Evolutionary conservation across 2,113 vertebrate genomes (phyloP), one percentile per base, ranked within the genome.

Genomic region (Chitala chitala): DNA sequence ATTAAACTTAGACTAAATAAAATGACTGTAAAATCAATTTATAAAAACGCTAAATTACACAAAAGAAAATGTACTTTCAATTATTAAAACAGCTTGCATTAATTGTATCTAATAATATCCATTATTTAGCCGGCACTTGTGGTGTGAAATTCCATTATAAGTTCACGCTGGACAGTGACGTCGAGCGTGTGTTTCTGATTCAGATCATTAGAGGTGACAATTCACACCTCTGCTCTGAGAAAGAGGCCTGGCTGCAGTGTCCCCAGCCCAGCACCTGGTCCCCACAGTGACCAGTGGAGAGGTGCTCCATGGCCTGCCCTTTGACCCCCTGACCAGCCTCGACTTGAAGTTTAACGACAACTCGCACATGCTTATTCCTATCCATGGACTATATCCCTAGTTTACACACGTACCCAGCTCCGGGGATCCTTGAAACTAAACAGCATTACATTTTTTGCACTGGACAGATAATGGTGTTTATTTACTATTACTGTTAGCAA

Each of bases 141-240:
- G 40, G 66, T 48, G 74, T 75, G 65, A 75, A 70, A 75, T 58
- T 53, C 66, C 50, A 56, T 70, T 70, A 75, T 17, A 55, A 66
- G 29, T 59, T 70, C 65, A 75, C 65, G 20, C 74, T n/a, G 51
- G 22, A 68, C 51, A 29, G 64, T 33, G 64, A 31, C 65, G 17
- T 48, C 29, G 36, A 17, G 53, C 22, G 22, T 54, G 31, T 29
- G 26, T 15, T 38, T 36, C 6, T 65, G 22, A 68, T 66, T 58
- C 4, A 33, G 40, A 20, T 69, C 74, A 58, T 69, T 69, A 69
- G 74, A 69, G 74, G 64, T 75, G 74, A 58, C 20, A 5, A n/a
- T 69, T 75, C 74, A 69, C 74, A 61, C 74, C 6, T 70, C 66
- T 1, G 53, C 36, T 48, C 50, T 70, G 74, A 69, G 66, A 75